Evolutionary conservation across 1,140 invertebrate genomes (phyloP), one percentile per base, ranked within the genome.

Genomic region (Maniola jurtina): DNA sequence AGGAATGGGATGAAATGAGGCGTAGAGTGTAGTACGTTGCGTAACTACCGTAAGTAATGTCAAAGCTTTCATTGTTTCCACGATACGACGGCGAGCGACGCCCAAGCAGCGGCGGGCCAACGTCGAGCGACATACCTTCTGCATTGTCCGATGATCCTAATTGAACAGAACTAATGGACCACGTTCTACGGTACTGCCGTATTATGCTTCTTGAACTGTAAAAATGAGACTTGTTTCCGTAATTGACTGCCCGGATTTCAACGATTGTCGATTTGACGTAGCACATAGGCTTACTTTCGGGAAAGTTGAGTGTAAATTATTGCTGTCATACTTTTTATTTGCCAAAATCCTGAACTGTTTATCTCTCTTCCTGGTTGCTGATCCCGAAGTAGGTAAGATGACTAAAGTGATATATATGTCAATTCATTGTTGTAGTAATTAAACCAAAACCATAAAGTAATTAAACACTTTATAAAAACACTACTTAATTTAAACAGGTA

Each of bases 1-100:
- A 56, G 64, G 64, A 66, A 62, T 16, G 38, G 48, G 71, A 76
- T 57, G 65, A 75, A 82, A 82, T 81, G 77, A 81, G 72, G 73
- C 76, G 75, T 77, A 73, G 42, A 62, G 73, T 65, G 64, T 69
- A 71, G 59, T 61, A 71, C 60, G 36, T 56, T 64, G 72, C 56
- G 70, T 75, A 83, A 84, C 83, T 74, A 68, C 74, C 80, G 78
- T 78, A 84, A 86, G 64, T 86, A 84, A 86, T 72, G 80, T 78
- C 73, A 67, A 72, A 76, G 77, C 77, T 71, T 76, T 76, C 73
- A 80, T 81, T 79, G 79, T 81, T 83, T 78, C 74, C 69, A 66
- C 35, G 11, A 48, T 54, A 73, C 75, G 55, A 40, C 34, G 52
- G 6, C 48, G 5, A 61, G n/a, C 25, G 25, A 13, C 35, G 55